Base-by-base conservation (phyloP, 30 jellyfish, hydroid and myxozoan genomes). In the Chrysaora quinquecirrha region DNA sequence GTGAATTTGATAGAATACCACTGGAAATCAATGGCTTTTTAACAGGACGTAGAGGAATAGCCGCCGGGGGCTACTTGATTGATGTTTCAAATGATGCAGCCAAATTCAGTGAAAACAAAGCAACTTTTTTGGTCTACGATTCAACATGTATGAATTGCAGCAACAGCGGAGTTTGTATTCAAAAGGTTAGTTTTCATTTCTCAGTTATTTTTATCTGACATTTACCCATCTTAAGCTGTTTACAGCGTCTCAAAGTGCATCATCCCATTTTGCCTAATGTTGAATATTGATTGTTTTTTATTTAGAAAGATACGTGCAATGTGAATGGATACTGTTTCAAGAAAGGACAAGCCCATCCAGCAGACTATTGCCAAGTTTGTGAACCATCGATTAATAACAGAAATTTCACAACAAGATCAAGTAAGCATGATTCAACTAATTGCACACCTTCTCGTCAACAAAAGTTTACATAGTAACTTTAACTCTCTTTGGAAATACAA, bases 61-160 rank as follows among this genome's bases (percentile, higher is more conserved):
- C 98, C 4, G 87, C 71, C 27, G 98, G 87, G 19, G 98, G 96
- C 4, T 78, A 52, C 34, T 32, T 69, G n/a, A 78, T 91, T 61
- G 82, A 70, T 34, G 86, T 91, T 2, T 90, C 98, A 25, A 91
- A 91, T 71, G 87, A 75, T 43, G 91, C 81, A 2, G 48, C 19
- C 47, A 80, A 62, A 50, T 91, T 34, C 90, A 84, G 96, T 46
- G 30, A 64, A 20, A 64, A 71, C 38, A 62, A 73, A 48, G 72
- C 98, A 0, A 47, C 85, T 61, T 72, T 68, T 54, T 31, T 79
- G 23, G 80, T 85, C 19, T 91, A 75, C 66, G 98, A 91, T 75
- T 91, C 98, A 14, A 91, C 85, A 50, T 91, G 98, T 79, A 73
- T 91, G 95, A 87, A 77, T 25, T 91, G 98, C 88, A 63, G 77